These are phyloP conservation scores for Tipula vernalis DNA, from an alignment of 2,888 invertebrate genomes.

Conservation along the genomic window DNA sequence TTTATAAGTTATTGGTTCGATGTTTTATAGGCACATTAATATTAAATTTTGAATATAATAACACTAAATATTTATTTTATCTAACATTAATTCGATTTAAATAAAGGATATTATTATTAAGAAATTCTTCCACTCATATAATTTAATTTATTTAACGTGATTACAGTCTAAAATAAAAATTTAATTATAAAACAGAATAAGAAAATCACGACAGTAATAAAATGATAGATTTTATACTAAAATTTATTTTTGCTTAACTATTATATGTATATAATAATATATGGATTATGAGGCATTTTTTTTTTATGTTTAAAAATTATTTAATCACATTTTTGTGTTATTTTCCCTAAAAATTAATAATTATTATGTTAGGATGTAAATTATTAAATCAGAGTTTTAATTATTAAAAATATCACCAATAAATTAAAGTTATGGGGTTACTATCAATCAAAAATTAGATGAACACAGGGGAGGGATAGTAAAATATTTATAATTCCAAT, in stretches of 20 bases:
- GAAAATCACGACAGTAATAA: not conserved
- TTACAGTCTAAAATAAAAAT: not conserved
- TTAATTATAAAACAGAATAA: not conserved
- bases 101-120: not conserved
- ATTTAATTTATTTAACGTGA: not conserved
- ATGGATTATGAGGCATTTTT: not conserved
- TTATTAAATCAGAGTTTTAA: not conserved
- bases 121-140: not conserved
- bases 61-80: not conserved
- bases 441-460: not conserved
- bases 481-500: not conserved
- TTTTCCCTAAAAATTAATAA: not conserved
- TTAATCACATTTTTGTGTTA: conserved; percentile 4
- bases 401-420: not conserved
- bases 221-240: not conserved
- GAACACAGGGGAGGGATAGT: not conserved
- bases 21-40: conserved; percentile 4
- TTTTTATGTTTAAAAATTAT: not conserved
- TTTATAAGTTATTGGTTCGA: not conserved
- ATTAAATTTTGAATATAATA: conserved; percentile 4
- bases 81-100: not conserved
- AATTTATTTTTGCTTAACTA: not conserved
- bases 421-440: not conserved
- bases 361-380: not conserved
- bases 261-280: not conserved